phyloP scores from a whole-genome alignment of 1,140 invertebrate genomes.

The Hycleus phaleratus region DNA sequence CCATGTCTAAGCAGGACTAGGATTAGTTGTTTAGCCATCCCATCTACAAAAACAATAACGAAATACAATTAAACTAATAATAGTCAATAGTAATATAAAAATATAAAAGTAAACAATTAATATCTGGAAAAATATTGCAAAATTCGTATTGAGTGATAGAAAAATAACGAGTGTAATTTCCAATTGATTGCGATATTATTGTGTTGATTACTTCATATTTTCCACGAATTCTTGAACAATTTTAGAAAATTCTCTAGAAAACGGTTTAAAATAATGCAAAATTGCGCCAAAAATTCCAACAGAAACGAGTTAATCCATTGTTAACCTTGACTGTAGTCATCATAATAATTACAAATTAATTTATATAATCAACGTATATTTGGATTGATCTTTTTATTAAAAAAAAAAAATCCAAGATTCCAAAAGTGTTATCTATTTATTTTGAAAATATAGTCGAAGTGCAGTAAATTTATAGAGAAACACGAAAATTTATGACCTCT shows the following conservation, averaged over 20 bases:
- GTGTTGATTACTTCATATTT: too few relatives aligned
- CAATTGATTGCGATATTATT: too few relatives aligned
- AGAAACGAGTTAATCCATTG: not conserved
- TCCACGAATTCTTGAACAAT: too few relatives aligned
- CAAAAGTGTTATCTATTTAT: not conserved
- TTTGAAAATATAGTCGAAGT: not conserved
- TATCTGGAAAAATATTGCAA: too few relatives aligned
- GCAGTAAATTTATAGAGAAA: too few relatives aligned
- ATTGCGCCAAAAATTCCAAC: not conserved
- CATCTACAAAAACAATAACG: constrained; percentile 30
- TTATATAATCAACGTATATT: not conserved
- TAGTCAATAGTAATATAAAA: not conserved
- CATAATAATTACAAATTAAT: not conserved
- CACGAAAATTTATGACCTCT: constrained; percentile 22
- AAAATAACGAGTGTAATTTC: too few relatives aligned
- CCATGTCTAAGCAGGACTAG: constrained; percentile 45
- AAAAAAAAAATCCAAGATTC: not conserved
- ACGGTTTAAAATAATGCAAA: constrained; percentile 4
- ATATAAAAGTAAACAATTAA: too few relatives aligned
- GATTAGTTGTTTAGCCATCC: constrained; percentile 32
- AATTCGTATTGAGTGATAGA: too few relatives aligned
- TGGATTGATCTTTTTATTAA: not conserved
- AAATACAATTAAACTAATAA: constrained; percentile 5
- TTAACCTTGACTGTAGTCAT: not conserved
- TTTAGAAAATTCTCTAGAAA: too few relatives aligned